Evolutionary conservation across 2,113 vertebrate species (phyloP), one percentile per base, ranked within the genome.

Genomic region (Ceyx cyanopectus): DNA sequence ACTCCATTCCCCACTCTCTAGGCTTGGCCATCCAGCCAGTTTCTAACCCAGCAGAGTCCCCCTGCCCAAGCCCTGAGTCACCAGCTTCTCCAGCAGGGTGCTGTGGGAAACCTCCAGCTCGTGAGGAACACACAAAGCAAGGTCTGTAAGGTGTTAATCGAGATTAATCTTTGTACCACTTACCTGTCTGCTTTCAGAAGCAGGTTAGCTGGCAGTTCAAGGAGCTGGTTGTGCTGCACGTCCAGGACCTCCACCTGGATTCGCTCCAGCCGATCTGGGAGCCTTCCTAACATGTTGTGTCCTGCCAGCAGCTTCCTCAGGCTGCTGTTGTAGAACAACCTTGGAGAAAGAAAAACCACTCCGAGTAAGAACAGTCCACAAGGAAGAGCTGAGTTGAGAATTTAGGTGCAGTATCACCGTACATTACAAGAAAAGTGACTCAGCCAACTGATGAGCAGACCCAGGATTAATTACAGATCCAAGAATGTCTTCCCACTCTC

Each of bases 101-200:
- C 37, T 37, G 37, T 37, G 37, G 37, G 37, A 37, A 37, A 37
- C 37, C 37, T 37, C 37, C 41, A 82, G 76, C 53, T 41, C 62
- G 72, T 72, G 88, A 93, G 57, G 43, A 76, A 77, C 43, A 54
- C 34, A 29, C 8, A n/a, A 75, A 62, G 41, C 48, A 58, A 69
- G 34, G 43, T 17, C 51, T 21, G 54, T 80, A 48, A 60, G 6
- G 8, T 0, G 0, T 32, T 58, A 60, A 21, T 26, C 3, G 1
- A 30, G 30, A 62, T 27, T 7, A 19, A 24, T 45, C 43, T 45
- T 45, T 45, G 43, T 45, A 45, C 24, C 15, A 30, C 8, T 93
- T 98, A 99, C 99, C 99, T 99, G 97, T 98, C 97, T 37, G 99
- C 98, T 97, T 99, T 99, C 96, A 99, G 96, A 94, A 99, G 98